Percentiles rank a stretch among this genome's conserved stretches.
Conservation (phyloP, 2,113 vertebrate species). For the Ascaphus truei region DNA sequence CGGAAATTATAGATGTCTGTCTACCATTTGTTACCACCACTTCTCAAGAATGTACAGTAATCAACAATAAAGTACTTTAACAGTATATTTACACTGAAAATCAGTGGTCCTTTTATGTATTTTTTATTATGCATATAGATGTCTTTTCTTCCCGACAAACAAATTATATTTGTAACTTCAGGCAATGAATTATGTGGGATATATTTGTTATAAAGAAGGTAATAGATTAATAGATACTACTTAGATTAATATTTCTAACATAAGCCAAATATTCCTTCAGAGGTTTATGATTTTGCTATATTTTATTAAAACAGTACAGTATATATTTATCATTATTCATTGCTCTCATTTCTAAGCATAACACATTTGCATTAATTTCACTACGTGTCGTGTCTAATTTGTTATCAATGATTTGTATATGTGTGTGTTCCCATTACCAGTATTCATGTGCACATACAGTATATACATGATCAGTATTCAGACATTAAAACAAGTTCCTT, state of each 20-base stretch:
- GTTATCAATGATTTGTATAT: background rate
- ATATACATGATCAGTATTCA: background rate
- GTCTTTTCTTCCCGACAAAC: background rate
- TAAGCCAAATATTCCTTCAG: background rate
- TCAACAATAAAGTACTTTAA: background rate
- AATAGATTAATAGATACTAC: background rate
- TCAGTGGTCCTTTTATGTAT: background rate
- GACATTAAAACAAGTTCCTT: background rate
- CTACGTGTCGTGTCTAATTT: background rate
- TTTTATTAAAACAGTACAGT: conserved; percentile 6
- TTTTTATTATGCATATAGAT: conserved; percentile 3
- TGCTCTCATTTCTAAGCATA: background rate
- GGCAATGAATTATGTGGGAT: background rate
- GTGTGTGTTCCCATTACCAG: too few species aligned
- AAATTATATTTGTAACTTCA: conserved; percentile 24
- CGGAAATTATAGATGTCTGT: too few species aligned
- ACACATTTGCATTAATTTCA: too few species aligned
- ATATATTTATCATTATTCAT: background rate
- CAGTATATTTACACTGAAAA: background rate
- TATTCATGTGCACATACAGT: background rate
- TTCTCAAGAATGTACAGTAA: background rate
- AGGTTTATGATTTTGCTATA: background rate
- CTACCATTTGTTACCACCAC: background rate
- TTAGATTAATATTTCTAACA: background rate
- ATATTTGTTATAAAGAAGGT: conserved; percentile 14